Base-by-base conservation (phyloP, 53 echinoderm and acorn worm species). In the Holothuria scabra region DNA sequence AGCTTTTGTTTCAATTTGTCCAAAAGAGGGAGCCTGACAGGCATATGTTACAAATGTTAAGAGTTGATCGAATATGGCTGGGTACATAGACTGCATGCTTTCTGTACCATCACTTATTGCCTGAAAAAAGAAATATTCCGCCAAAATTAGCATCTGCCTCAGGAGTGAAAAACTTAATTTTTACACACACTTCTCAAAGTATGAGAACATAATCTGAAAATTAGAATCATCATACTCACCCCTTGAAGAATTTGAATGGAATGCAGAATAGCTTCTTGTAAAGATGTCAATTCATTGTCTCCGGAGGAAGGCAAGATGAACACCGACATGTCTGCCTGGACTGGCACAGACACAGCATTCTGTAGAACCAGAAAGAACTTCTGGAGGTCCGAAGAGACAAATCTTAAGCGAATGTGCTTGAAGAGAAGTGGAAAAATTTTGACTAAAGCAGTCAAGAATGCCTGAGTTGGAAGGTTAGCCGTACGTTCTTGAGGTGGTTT, bases 371-470 rank as follows among this genome's bases (percentile, higher is more conserved):
- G 64, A 66, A 92, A 97, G 71, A 97, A 67, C 91, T 90, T 94
- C 78, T 94, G 97, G 58, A 97, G 89, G 66, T 97, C 97, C 14
- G 92, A 90, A 2, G 97, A 85, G 56, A 97, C 92, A 72, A 97
- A 97, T 75, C 91, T 86, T 7, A 89, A 84, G 83, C 88, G 90
- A 84, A 97, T 94, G 83, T 92, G 92, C 44, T 92, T 85, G 80
- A 97, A 97, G 32, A 97, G 90, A 65, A 92, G 86, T 10, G 97
- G 97, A 76, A 97, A 97, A 46, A 97, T 97, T 85, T 97, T 94
- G 4, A 97, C 90, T 14, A 97, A 80, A 11, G 97, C 92, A 14
- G 97, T 97, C n/a, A 96, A 79, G 92, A 93, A 96, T 26, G 93
- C 90, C 84, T 96, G 97, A 7, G 93, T 86, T 14, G 97, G 97